Conservation (phyloP, 2,797 vertebrate species). For the Schizopygopsis pylzovi region DNA sequence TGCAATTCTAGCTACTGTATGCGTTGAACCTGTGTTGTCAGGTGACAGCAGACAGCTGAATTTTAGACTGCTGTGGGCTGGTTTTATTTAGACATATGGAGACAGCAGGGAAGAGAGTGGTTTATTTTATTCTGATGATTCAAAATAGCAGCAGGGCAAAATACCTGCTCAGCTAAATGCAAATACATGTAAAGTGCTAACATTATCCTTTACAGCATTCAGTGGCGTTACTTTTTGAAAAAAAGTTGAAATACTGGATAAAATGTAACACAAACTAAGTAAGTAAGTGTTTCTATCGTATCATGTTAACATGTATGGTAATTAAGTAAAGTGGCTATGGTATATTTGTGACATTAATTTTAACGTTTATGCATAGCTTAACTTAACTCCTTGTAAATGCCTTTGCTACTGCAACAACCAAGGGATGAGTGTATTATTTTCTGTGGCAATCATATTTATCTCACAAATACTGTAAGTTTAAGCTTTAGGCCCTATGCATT, state of each 20-base stretch:
- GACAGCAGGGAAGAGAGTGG: neutral
- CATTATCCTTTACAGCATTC: neutral
- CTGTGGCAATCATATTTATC: neutral
- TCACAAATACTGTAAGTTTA: neutral
- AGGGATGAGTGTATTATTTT: neutral
- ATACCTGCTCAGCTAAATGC: neutral
- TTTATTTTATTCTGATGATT: neutral
- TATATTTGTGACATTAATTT: neutral
- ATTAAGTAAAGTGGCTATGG: neutral
- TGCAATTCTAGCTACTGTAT: neutral
- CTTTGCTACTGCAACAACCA: neutral
- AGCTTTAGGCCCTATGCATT: neutral
- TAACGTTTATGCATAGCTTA: neutral
- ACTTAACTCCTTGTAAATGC: neutral
- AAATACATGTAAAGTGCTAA: too few species aligned
- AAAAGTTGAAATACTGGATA: neutral
- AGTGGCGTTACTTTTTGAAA: neutral
- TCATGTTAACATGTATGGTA: neutral
- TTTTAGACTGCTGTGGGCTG: neutral
- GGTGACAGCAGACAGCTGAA: neutral
- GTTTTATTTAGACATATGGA: neutral
- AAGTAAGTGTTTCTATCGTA: neutral
- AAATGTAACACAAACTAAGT: neutral
- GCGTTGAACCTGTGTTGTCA: neutral
- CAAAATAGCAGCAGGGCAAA: neutral